These are phyloP conservation scores for Morone chrysops DNA, from an alignment of 2,113 vertebrate species.

Conservation along the genomic window DNA sequence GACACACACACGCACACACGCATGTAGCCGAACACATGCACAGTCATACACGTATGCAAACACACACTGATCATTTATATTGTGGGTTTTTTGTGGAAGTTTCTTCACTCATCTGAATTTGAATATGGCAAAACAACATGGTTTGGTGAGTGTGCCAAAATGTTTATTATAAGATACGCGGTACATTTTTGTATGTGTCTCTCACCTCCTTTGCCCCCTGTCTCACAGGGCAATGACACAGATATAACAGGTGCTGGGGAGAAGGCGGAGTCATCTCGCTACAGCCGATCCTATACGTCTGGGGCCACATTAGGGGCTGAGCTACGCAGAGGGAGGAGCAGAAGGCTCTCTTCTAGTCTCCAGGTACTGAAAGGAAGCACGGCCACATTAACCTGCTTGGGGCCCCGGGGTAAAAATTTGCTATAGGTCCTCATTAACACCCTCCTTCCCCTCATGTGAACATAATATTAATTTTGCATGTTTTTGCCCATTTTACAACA, in stretches of 20 bases:
- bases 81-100: constrained; percentile 19
- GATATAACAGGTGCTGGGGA: constrained; percentile 79
- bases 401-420: background rate
- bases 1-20: constrained; percentile 48
- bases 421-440: background rate
- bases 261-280: constrained; percentile 77
- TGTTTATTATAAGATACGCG: too few species aligned
- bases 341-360: constrained; percentile 85
- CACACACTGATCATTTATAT: background rate
- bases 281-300: constrained; percentile 85
- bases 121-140: constrained; percentile 11
- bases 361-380: constrained; percentile 73
- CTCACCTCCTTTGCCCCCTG: background rate
- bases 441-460: background rate
- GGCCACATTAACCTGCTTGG: background rate
- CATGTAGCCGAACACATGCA: background rate
- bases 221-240: constrained; percentile 71
- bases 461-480: background rate
- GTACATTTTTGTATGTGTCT: background rate
- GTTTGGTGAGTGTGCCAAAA: background rate
- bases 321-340: constrained; percentile 81
- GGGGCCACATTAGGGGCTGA: constrained; percentile 86
- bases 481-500: too few species aligned
- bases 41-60: background rate
- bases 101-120: background rate